A percentile compares a stretch with the other conserved stretches of the same genome.
phyloP scores from a whole-genome alignment of 2,888 invertebrate genomes.

The Xanthorhoe designata region DNA sequence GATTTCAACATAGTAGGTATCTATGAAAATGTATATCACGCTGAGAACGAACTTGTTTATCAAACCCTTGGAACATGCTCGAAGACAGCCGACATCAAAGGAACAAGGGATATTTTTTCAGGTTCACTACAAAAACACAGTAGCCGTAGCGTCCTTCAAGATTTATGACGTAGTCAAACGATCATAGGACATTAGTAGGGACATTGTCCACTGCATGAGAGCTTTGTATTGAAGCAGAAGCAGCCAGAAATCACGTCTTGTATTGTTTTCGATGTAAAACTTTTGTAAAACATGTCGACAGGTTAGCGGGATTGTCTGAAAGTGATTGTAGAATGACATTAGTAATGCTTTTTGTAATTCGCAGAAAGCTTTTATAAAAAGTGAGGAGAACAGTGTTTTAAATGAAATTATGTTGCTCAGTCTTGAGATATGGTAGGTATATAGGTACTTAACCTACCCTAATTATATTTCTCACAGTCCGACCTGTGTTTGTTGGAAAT shows the following conservation, averaged over 20 bases:
- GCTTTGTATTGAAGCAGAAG: conserved; percentile 63
- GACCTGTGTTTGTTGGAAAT: too few species aligned
- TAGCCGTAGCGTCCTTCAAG: conserved; percentile 54
- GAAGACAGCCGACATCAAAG: conserved; percentile 46
- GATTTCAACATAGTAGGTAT: neutral
- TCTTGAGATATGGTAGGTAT: neutral
- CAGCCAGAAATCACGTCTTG: conserved; percentile 40
- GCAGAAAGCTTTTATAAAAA: conserved; percentile 39
- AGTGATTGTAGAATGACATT: conserved; percentile 51
- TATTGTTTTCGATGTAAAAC: conserved; percentile 78
- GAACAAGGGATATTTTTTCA: conserved; percentile 48
- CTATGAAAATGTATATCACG: neutral
- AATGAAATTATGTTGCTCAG: neutral
- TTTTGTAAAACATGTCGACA: conserved; percentile 81
- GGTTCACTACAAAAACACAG: conserved; percentile 59
- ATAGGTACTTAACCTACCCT: neutral
- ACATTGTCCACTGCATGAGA: conserved; percentile 77
- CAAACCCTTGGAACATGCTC: conserved; percentile 41
- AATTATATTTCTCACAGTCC: too few species aligned
- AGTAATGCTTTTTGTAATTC: conserved; percentile 47
- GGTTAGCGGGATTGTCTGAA: conserved; percentile 58
- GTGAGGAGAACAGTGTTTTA: neutral
- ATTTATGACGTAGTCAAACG: conserved; percentile 78
- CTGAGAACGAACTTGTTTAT: conserved; percentile 18
- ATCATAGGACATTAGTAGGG: conserved; percentile 83